Percentiles rank a stretch among this genome's conserved stretches.
Evolutionary conservation across 1,140 invertebrate species (phyloP).

Genomic region (Drosophila hydei): DNA sequence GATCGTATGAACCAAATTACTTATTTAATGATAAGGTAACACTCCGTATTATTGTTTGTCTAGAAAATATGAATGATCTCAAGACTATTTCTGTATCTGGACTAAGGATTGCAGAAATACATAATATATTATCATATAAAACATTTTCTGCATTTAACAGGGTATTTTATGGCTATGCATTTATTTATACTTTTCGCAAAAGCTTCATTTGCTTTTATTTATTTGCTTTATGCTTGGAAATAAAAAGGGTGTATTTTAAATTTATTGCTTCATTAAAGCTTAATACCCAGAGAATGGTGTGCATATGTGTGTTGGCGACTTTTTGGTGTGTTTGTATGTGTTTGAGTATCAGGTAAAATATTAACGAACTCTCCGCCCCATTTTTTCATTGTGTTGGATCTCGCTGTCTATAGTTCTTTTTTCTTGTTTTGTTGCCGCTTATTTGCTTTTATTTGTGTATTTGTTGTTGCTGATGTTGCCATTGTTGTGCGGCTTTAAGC

Average conservation of each 20-base stretch:
- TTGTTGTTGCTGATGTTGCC: slow-evolving; percentile 8
- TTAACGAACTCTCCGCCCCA: slow-evolving; percentile 54
- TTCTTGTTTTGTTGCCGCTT: background rate
- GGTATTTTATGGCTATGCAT: background rate
- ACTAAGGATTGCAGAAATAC: no score
- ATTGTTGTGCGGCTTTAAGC: slow-evolving; percentile 36
- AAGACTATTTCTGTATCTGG: no score
- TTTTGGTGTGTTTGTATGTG: background rate
- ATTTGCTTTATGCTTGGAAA: slow-evolving; percentile 43
- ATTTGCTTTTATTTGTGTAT: slow-evolving; percentile 11
- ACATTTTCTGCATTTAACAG: background rate
- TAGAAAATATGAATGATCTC: no score
- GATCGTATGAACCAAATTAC: no score
- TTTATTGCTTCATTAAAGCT: slow-evolving; percentile 82
- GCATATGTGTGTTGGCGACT: slow-evolving; percentile 15
- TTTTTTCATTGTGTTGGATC: slow-evolving; percentile 36
- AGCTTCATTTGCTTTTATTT: slow-evolving; percentile 9
- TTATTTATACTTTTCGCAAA: background rate
- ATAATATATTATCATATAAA: no score
- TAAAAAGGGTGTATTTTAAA: slow-evolving; percentile 78
- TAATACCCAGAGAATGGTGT: slow-evolving; percentile 64
- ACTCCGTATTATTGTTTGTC: no score
- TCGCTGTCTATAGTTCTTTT: slow-evolving; percentile 21
- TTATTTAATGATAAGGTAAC: no score
- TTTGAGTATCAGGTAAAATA: slow-evolving; percentile 66